Evolutionary conservation across 2,797 vertebrate genomes (phyloP).

Genomic region (Mastacembelus armatus): DNA sequence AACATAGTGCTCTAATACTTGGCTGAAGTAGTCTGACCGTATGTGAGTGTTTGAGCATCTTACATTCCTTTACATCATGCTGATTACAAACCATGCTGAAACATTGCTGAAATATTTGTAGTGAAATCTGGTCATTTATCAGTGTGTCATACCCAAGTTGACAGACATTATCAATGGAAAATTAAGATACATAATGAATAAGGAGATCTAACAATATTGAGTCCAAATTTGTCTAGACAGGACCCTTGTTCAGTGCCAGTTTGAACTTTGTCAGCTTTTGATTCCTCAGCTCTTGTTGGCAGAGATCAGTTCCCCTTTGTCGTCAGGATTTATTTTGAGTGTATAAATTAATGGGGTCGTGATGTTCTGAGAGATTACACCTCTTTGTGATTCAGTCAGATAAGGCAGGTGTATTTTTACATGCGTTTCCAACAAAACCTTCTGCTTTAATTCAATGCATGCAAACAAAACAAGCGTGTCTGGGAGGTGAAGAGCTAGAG

Average conservation of each 20-base stretch:
- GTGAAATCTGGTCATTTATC: no score
- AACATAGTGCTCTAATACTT: no score
- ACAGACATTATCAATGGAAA: neutral
- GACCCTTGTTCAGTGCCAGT: neutral
- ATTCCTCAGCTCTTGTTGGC: neutral
- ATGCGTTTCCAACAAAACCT: slow-evolving; percentile 5
- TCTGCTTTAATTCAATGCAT: slow-evolving; percentile 22
- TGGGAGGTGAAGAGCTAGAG: slow-evolving; percentile 7
- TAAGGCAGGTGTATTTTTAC: slow-evolving; percentile 29
- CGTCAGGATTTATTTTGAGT: neutral
- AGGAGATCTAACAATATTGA: neutral
- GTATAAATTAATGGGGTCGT: neutral
- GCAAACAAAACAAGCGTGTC: slow-evolving; percentile 42
- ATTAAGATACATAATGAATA: neutral
- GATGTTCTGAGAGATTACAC: neutral
- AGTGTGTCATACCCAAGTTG: neutral
- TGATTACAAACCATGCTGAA: no score
- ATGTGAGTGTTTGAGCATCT: no score
- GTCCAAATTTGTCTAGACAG: neutral
- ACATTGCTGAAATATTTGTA: no score
- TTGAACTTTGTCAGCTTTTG: neutral
- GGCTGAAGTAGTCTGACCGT: no score
- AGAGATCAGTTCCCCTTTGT: slow-evolving; percentile 6
- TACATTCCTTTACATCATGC: no score
- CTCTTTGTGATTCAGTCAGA: neutral